These are phyloP conservation scores for roundworm (Caenorhabditis elegans) DNA, from an alignment of 1,140 invertebrate genomes.

Conservation along the genomic window DNA sequence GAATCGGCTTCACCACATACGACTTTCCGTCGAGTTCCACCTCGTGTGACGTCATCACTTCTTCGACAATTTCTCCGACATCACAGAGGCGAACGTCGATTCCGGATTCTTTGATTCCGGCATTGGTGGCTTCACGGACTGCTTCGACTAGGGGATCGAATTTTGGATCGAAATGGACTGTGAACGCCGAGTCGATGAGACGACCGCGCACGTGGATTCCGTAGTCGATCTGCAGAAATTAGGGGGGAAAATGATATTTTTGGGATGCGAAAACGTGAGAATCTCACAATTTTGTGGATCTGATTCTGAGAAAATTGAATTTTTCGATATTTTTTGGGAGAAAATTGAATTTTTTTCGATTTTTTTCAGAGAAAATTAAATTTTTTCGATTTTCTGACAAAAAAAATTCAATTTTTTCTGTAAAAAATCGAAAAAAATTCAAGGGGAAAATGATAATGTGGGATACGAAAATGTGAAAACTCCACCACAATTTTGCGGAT, in stretches of 20 bases:
- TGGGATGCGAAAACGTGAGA: not conserved
- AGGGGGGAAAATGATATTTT: not conserved
- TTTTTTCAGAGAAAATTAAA: too few species aligned
- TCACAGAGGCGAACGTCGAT: conserved; percentile 97
- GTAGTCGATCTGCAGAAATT: conserved; percentile 79
- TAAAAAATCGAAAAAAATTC: too few species aligned
- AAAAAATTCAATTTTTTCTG: too few species aligned
- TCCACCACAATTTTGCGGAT: too few species aligned
- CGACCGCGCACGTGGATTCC: conserved; percentile 96
- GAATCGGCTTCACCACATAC: conserved; percentile 93
- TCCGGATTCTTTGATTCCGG: conserved; percentile 87
- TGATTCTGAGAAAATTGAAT: too few species aligned
- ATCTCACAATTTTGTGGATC: too few species aligned
- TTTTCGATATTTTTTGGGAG: too few species aligned
- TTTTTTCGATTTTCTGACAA: too few species aligned
- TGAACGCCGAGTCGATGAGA: conserved; percentile 99
- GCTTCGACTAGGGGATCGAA: conserved; percentile 93
- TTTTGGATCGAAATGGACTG: conserved; percentile 90
- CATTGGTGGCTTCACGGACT: conserved; percentile 94
- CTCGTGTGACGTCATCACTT: conserved; percentile 97
- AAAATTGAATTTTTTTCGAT: too few species aligned
- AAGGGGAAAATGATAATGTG: too few species aligned
- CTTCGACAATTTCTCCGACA: conserved; percentile 94
- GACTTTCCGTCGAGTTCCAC: conserved; percentile 94
- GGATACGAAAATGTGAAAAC: too few species aligned